Evolutionary conservation across 2,888 invertebrate genomes (phyloP).

Genomic region (Amphipoea oculea): DNA sequence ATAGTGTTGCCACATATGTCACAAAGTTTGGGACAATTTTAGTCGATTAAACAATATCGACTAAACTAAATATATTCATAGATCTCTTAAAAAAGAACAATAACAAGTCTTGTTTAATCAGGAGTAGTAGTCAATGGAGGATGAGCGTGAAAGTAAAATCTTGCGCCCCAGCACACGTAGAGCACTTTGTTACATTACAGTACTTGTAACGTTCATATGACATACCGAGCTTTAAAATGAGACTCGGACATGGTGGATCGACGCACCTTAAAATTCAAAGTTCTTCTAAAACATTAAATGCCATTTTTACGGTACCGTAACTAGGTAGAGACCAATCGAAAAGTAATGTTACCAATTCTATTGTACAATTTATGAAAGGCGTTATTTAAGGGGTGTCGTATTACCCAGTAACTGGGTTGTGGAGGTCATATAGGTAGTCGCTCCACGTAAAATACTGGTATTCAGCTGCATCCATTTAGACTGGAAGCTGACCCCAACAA

Average conservation of each 20-base stretch:
- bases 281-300: too few relatives aligned
- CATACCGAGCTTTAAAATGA: neutral
- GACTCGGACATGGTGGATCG: neutral
- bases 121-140: conserved; percentile 23
- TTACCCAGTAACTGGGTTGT: neutral
- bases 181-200: neutral
- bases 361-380: neutral
- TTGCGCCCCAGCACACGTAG: too few relatives aligned
- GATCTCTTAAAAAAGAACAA: conserved; percentile 50
- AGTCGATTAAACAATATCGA: conserved; percentile 57
- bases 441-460: neutral
- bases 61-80: conserved; percentile 44
- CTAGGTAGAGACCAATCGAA: neutral
- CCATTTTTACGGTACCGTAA: neutral
- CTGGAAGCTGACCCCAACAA: neutral
- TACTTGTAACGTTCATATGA: neutral
- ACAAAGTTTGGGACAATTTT: conserved; percentile 31
- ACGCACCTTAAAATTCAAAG: neutral
- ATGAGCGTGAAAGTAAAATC: neutral
- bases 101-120: conserved; percentile 35
- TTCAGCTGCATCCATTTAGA: neutral
- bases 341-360: neutral
- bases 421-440: neutral
- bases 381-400: neutral
- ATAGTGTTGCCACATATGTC: conserved; percentile 24